Conservation (phyloP, 2,113 vertebrate genomes). For the Ginglymostoma cirratum region DNA sequence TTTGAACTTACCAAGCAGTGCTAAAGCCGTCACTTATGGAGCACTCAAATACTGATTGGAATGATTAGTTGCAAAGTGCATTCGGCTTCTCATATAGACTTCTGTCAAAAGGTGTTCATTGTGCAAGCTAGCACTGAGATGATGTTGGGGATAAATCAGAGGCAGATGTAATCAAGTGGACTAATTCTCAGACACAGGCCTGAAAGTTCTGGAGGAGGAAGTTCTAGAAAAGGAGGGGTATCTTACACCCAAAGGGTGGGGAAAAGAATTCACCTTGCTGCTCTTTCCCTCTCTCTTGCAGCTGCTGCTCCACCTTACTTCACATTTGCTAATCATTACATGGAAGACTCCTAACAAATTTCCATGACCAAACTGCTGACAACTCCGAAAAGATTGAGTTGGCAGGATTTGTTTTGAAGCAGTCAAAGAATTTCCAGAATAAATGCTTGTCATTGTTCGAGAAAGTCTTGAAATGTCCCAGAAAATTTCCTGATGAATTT, state of each 20-base stretch:
- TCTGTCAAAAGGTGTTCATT: background rate
- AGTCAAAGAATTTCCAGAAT: background rate
- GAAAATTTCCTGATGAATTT: background rate
- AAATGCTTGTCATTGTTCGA: background rate
- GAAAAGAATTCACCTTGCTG: background rate
- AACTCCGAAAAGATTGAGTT: background rate
- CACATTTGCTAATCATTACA: background rate
- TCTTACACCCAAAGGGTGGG: background rate
- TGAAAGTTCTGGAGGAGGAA: background rate
- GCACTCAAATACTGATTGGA: background rate
- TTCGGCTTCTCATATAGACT: background rate
- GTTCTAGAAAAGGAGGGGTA: background rate
- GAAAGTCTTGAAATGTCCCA: background rate
- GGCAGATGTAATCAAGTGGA: background rate
- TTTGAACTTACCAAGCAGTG: no score
- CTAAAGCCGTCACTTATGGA: background rate
- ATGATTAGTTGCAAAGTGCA: background rate
- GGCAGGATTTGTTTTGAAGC: background rate
- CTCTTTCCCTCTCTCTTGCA: background rate
- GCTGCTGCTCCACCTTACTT: background rate
- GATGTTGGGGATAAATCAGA: background rate
- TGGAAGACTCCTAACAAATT: background rate
- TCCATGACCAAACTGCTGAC: background rate
- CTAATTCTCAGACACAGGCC: background rate
- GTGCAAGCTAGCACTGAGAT: background rate